Percentiles rank a stretch among this genome's conserved stretches.
These are phyloP conservation scores for Lagopus muta DNA, from an alignment of 2,113 vertebrate genomes.

Conservation along the genomic window DNA sequence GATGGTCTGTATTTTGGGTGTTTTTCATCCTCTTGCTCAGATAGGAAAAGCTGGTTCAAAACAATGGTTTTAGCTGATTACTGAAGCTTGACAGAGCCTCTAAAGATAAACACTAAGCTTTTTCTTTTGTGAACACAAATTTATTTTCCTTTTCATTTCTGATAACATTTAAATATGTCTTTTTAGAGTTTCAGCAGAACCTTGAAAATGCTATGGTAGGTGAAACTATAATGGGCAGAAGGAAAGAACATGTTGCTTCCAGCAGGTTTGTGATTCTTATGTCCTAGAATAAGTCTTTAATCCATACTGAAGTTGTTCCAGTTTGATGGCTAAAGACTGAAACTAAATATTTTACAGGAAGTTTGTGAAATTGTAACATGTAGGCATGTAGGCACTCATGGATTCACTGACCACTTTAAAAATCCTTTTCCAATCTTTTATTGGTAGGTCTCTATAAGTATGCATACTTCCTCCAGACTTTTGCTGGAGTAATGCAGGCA, in stretches of 20 bases:
- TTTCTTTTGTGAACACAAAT: neutral
- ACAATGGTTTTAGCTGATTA: neutral
- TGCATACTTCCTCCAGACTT: neutral
- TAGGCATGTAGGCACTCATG: neutral
- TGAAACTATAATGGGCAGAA: neutral
- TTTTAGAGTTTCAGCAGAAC: neutral
- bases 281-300: neutral
- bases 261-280: neutral
- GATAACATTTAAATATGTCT: neutral
- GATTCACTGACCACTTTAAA: neutral
- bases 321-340: conserved; percentile 1
- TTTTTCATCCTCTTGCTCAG: neutral
- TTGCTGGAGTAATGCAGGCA: neutral
- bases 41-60: neutral
- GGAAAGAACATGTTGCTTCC: neutral
- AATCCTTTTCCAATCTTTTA: neutral
- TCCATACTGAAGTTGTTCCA: neutral
- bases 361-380: conserved; percentile 27
- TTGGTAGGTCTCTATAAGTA: neutral
- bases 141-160: neutral
- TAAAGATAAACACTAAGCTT: neutral
- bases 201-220: neutral
- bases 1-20: neutral
- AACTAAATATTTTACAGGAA: conserved; percentile 22
- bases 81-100: neutral